Conservation (phyloP, 2,888 invertebrate species). For the Netelia virgata region DNA sequence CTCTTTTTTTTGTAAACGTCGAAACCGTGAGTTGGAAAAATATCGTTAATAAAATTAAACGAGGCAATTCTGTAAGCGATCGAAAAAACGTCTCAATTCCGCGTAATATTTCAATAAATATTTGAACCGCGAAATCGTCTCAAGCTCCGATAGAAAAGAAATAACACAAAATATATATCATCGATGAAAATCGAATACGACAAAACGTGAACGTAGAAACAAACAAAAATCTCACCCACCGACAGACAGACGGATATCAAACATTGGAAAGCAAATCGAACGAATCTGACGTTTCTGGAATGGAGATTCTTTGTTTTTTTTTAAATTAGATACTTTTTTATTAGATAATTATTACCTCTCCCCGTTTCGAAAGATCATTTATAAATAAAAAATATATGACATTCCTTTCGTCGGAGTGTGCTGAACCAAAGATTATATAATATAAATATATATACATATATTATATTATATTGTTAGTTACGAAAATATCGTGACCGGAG, state of each 20-base stretch:
- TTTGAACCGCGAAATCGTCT: background rate
- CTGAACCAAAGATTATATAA: slow-evolving; percentile 61
- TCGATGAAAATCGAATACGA: slow-evolving; percentile 12
- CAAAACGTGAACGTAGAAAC: background rate
- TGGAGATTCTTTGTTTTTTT: too few species aligned
- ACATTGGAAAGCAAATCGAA: slow-evolving; percentile 34
- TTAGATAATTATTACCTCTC: slow-evolving; percentile 35
- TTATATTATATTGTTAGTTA: slow-evolving; percentile 47
- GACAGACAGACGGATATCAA: background rate
- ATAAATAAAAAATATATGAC: slow-evolving; percentile 4
- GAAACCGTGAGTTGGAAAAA: background rate
- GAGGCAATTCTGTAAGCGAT: background rate
- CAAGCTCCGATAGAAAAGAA: background rate
- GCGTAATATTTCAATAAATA: background rate
- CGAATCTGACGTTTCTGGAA: background rate
- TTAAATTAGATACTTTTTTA: slow-evolving; percentile 28
- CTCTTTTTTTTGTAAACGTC: background rate
- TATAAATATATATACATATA: slow-evolving; percentile 30
- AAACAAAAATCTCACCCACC: background rate
- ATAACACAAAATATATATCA: background rate
- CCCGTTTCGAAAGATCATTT: slow-evolving; percentile 46
- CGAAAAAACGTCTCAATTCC: background rate
- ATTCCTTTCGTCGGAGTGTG: slow-evolving; percentile 43
- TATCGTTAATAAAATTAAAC: background rate
- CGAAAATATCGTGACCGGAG: slow-evolving; percentile 31